Base-by-base conservation (phyloP, 2,113 vertebrate species). In the Calonectris borealis region DNA sequence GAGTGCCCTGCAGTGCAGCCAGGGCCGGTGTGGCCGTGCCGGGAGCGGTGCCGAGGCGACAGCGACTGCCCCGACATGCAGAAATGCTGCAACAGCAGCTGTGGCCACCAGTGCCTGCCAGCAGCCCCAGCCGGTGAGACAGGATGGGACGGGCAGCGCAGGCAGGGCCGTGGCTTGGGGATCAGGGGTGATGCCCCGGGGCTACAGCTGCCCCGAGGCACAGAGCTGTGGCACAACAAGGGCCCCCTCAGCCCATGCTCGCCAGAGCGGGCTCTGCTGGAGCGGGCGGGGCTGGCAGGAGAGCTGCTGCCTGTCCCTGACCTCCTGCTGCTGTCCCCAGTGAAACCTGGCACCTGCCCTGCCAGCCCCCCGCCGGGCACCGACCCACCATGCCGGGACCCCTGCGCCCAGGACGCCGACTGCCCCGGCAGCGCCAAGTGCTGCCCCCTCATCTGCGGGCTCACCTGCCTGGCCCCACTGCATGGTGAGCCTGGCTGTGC, bases 51-150 rank as follows among this genome's bases (percentile, higher is more conserved):
- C 60, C 51, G 20, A 44, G 32, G 40, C 0, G 90, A 95, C 75
- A 19, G 73, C 16, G 84, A 95, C 84, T 95, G 95, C 95, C 90
- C 87, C 11, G 15, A 44, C 1, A 5, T 1, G 10, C 94, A 93
- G 87, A 90, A 79, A 57, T 90, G 95, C 92, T 90, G 95, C 73
- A 93, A 91, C 69, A 70, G 65, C 91, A 92, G 86, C 93, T 86
- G 88, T 0, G 70, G 71, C 42, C 34, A 2, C 6, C 83, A 12
- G 69, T 58, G 88, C 55, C 40, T 25, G 78, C 65, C 34, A 0
- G 60, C 69, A 82, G 69, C 2, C 27, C 55, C 26, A 1, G 60
- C 85, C 1, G 31, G 93, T 85, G 85, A 92, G 77, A n/a, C 0
- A 6, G 82, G 69, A 36, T 4, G 8, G 78, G 34, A 64, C 1